A percentile compares a stretch with the other conserved stretches of the same genome.
These are phyloP conservation scores for Yoshiicerus persimilis DNA, from an alignment of 1,140 invertebrate genomes.

Conservation along the genomic window DNA sequence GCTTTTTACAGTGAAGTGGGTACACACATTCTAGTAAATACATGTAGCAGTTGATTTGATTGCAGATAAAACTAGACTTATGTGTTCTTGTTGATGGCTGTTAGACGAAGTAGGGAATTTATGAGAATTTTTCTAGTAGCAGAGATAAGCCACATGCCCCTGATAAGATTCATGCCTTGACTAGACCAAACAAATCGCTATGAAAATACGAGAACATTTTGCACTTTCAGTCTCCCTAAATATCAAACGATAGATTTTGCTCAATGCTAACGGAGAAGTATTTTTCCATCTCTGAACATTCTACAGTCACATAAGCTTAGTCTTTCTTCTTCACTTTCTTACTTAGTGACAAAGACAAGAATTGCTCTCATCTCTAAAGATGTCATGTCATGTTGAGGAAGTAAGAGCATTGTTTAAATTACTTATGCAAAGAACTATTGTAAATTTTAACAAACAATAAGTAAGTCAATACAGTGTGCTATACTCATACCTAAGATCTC, in stretches of 20 bases:
- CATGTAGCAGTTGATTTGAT: neutral
- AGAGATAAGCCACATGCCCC: neutral
- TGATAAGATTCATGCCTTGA: neutral
- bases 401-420: neutral
- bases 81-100: neutral
- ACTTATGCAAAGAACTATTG: neutral
- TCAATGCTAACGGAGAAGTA: neutral
- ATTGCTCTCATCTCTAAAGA: neutral
- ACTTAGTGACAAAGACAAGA: neutral
- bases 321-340: neutral
- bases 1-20: neutral
- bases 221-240: neutral
- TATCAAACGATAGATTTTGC: neutral
- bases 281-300: neutral
- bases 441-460: neutral
- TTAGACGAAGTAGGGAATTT: neutral
- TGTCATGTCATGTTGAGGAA: neutral
- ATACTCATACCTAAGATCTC: neutral
- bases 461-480: neutral
- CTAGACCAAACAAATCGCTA: neutral
- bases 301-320: neutral
- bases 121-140: neutral
- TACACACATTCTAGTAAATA: neutral
- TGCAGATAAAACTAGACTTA: neutral
- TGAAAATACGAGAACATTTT: neutral